Conservation (phyloP, 2,888 invertebrate species). For the Capitulum mitella region DNA sequence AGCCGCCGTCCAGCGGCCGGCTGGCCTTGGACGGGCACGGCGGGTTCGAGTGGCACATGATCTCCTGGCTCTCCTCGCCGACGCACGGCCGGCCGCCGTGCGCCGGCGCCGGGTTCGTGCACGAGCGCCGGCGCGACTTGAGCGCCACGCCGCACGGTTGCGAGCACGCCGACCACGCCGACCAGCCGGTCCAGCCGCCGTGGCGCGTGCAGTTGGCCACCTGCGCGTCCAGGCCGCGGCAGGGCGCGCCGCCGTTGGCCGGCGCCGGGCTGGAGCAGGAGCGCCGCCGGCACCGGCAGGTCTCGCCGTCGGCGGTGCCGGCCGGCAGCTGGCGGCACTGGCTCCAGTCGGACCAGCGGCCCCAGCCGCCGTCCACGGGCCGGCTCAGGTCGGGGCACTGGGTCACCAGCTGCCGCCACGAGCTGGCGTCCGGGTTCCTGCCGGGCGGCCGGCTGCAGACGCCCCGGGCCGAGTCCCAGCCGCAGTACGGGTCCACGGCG, state of each 20-base stretch:
- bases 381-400: slow-evolving; percentile 53
- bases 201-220: slow-evolving; percentile 81
- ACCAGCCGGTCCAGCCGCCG: slow-evolving; percentile 90
- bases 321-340: slow-evolving; percentile 58
- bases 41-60: slow-evolving; percentile 59
- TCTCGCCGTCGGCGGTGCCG: slow-evolving; percentile 49
- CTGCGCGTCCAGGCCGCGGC: slow-evolving; percentile 53
- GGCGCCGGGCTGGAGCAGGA: slow-evolving; percentile 76
- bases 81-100: slow-evolving; percentile 80
- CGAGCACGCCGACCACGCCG: slow-evolving; percentile 82
- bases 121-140: slow-evolving; percentile 69
- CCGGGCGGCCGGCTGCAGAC: slow-evolving; percentile 64
- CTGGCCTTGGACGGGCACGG: slow-evolving; percentile 39
- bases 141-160: slow-evolving; percentile 66
- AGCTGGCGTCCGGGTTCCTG: slow-evolving; percentile 54
- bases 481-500: slow-evolving; percentile 89
- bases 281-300: slow-evolving; percentile 69
- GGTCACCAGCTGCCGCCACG: slow-evolving; percentile 66
- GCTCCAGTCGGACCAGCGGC: slow-evolving; percentile 76
- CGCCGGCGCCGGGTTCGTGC: slow-evolving; percentile 77
- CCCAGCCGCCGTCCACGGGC: slow-evolving; percentile 74
- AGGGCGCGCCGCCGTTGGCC: slow-evolving; percentile 62
- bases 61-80: slow-evolving; percentile 68
- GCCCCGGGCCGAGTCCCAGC: slow-evolving; percentile 74
- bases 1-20: slow-evolving; percentile 65